Evolutionary conservation across 2,888 invertebrate species (phyloP).

Genomic region (Bombyx huttoni): DNA sequence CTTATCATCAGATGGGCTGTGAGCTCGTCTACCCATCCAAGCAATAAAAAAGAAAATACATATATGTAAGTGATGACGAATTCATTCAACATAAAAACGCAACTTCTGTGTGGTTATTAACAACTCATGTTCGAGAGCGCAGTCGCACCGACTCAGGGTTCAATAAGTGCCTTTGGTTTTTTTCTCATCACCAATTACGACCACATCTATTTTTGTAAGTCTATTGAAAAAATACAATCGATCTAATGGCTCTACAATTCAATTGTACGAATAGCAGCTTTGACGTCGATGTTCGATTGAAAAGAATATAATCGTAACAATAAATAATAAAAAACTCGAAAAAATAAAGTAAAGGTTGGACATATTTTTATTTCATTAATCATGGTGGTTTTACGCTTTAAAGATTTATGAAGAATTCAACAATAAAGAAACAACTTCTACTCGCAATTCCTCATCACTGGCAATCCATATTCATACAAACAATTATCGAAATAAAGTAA

Average conservation of each 20-base stretch:
- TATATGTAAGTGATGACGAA: conserved; percentile 5
- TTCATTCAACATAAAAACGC: conserved; percentile 17
- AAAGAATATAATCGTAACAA: conserved; percentile 23
- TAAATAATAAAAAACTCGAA: conserved; percentile 23
- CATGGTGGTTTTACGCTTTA: not conserved
- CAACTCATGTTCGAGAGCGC: conserved; percentile 13
- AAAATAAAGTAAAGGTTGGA: not conserved
- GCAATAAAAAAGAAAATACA: not conserved
- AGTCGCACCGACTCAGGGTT: conserved; percentile 17
- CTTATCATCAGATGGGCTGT: too few relatives aligned
- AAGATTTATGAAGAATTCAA: too few relatives aligned
- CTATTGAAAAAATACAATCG: conserved; percentile 48
- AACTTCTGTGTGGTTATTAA: conserved; percentile 37
- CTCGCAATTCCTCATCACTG: too few relatives aligned
- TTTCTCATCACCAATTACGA: conserved; percentile 52
- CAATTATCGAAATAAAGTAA: too few relatives aligned
- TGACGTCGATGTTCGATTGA: conserved; percentile 33
- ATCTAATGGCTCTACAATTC: conserved; percentile 43
- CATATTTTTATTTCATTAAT: not conserved
- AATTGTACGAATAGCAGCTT: conserved; percentile 35
- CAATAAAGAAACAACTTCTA: too few relatives aligned
- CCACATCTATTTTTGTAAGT: conserved; percentile 48
- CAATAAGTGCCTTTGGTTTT: conserved; percentile 43
- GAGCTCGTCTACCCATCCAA: too few relatives aligned
- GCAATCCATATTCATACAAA: too few relatives aligned